Base-by-base conservation (phyloP, 2,888 invertebrate genomes). In the Tachina grossa region DNA sequence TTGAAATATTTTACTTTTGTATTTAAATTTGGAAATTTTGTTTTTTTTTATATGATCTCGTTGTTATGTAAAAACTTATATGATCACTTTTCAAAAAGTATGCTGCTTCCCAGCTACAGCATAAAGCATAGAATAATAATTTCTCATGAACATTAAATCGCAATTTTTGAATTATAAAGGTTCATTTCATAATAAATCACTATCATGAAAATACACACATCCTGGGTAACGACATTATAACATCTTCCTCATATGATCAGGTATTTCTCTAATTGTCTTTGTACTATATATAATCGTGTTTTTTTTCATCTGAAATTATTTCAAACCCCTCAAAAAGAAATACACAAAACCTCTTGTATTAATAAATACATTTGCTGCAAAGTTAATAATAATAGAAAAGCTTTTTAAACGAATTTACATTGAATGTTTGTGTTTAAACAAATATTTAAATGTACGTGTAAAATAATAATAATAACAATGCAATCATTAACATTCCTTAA, bases 131-230 rank as follows among this genome's bases (percentile, higher is more conserved):
- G 74, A 63, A 82, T 31, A 41, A 68, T 72, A 71, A 61, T 72
- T 9, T 49, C 61, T 65, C 77, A 83, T 83, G 49, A 66, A 72
- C 83, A 83, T 83, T 83, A 72, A 83, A 77, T 10, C 51, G 16
- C 61, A 55, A 66, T 66, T 76, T 78, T 59, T 83, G 77, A 78
- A 83, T 83, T 83, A 74, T 78, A 72, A 90, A 91, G 91, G 91
- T 90, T 88, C 89, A 91, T 88, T 89, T 91, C 89, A 91, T 91
- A 89, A 84, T 88, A 86, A 87, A 87, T 89, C 84, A 84, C 82
- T 85, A 85, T 84, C 87, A 87, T 85, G 87, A 88, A 86, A 86
- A 90, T 90, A 89, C 90, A 89, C 87, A 90, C 88, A 89, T 89
- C 88, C 78, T 87, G 87, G 87, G 80, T 76, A 84, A 87, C 84